phyloP scores from a whole-genome alignment of 1,140 invertebrate species.

The Triops cancriformis region DNA sequence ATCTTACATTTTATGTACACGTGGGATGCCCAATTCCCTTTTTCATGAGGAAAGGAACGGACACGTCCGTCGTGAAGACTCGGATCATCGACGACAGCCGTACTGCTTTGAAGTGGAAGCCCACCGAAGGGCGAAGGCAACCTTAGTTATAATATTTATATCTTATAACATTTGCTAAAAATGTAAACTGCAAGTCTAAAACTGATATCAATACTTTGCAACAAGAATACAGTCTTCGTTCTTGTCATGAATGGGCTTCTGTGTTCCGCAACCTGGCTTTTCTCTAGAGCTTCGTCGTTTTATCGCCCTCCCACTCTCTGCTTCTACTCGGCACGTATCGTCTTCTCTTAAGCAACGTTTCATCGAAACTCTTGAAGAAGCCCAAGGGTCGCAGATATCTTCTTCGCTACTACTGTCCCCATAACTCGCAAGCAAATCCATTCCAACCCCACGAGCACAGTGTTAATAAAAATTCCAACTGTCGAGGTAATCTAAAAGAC shows the following conservation, averaged over 20 bases:
- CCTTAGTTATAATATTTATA: background rate
- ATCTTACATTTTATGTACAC: conserved; percentile 59
- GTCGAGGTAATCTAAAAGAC: no score
- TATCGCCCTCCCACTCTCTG: background rate
- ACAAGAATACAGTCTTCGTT: background rate
- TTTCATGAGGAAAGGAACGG: conserved; percentile 62
- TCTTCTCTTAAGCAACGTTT: conserved; percentile 18
- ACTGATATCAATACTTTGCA: background rate
- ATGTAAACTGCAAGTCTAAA: background rate
- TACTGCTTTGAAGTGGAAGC: background rate
- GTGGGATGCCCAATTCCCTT: conserved; percentile 71
- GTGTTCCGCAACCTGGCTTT: background rate
- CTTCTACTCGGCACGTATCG: conserved; percentile 12
- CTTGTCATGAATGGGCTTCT: background rate
- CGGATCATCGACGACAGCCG: conserved; percentile 46
- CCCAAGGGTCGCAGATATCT: conserved; percentile 27
- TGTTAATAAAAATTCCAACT: no score
- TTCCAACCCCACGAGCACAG: background rate
- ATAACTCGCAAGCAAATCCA: conserved; percentile 25
- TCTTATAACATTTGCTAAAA: no score
- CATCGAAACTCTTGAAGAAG: conserved; percentile 24
- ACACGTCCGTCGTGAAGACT: conserved; percentile 52
- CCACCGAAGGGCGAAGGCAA: conserved; percentile 27
- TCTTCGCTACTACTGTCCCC: conserved; percentile 25
- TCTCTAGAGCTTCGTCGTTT: background rate